phyloP scores from a whole-genome alignment of 2,797 vertebrate genomes.

The Enteromius radiatus region DNA sequence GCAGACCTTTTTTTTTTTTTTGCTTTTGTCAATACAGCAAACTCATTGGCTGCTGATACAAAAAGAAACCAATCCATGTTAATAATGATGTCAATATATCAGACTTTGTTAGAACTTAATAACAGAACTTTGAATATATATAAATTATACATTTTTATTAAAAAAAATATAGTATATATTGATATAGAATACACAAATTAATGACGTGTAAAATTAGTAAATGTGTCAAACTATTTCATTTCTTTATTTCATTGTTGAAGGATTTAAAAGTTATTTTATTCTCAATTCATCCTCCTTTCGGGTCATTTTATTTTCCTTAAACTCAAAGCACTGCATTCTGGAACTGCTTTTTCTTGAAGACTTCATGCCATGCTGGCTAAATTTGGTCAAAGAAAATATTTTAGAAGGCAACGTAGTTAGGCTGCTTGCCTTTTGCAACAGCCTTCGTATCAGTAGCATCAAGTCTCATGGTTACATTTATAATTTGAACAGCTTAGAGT shows the following conservation, averaged over 20 bases:
- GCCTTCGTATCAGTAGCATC: not conserved
- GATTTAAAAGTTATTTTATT: not conserved
- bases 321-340: not conserved
- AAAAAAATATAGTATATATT: not conserved
- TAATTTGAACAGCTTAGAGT: not conserved
- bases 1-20: too few species aligned
- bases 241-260: not conserved
- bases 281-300: not conserved
- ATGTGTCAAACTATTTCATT: not conserved
- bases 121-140: too few species aligned
- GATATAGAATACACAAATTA: not conserved
- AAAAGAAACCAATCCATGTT: too few species aligned
- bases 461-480: not conserved
- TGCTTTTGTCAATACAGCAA: too few species aligned
- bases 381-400: slow-evolving; percentile 16
- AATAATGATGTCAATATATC: too few species aligned
- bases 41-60: too few species aligned
- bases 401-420: not conserved
- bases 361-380: not conserved
- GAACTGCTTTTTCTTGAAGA: not conserved
- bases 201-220: not conserved
- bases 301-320: not conserved
- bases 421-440: not conserved
- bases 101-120: too few species aligned
- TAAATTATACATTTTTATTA: not conserved